These are phyloP conservation scores for Silurus aristotelis DNA, from an alignment of 2,797 vertebrate species.

Conservation along the genomic window DNA sequence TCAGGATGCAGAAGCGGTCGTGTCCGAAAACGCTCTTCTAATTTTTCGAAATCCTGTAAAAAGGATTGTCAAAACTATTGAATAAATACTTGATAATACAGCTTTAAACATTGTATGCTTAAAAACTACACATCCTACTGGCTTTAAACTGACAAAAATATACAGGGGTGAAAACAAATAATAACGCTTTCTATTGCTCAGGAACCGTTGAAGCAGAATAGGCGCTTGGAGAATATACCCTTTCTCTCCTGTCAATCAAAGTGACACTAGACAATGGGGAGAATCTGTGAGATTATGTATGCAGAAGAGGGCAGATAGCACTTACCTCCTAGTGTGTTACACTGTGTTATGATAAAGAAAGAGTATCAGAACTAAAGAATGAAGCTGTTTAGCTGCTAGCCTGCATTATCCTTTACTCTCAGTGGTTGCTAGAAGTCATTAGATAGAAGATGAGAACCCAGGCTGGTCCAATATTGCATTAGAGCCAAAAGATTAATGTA, in stretches of 20 bases:
- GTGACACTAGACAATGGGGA: neutral
- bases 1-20: slow-evolving; percentile 64
- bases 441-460: neutral
- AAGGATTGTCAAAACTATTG: neutral
- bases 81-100: neutral
- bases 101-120: neutral
- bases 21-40: slow-evolving; percentile 72
- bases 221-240: neutral
- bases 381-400: neutral
- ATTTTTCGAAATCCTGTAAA: slow-evolving; percentile 77
- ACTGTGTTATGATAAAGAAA: neutral
- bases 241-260: neutral
- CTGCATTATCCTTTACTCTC: neutral
- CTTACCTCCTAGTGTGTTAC: neutral
- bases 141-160: neutral
- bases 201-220: neutral
- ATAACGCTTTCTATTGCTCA: neutral
- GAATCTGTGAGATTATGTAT: neutral
- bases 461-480: neutral
- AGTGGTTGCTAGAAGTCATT: neutral
- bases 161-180: neutral
- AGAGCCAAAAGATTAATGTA: neutral
- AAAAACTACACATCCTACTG: too few species aligned
- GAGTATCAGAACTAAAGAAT: neutral
- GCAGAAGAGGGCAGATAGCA: neutral